A percentile compares a stretch with the other conserved stretches of the same genome.
phyloP scores from a whole-genome alignment of 2,113 vertebrate species.

The Rutilus rutilus region DNA sequence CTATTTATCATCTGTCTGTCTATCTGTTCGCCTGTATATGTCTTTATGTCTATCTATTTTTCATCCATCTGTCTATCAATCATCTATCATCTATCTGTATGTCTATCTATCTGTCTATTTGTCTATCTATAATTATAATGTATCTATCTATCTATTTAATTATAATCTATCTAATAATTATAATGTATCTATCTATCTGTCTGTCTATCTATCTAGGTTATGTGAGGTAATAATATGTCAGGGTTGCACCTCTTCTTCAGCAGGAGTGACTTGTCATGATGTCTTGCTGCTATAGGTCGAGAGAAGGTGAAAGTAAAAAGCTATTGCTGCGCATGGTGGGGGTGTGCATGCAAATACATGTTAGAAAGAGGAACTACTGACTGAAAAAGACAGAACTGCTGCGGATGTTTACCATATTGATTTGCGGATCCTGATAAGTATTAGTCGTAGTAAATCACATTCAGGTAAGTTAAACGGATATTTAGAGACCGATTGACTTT shows the following conservation, averaged over 20 bases:
- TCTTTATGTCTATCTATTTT: too few relatives aligned
- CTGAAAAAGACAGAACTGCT: not conserved
- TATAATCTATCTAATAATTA: too few relatives aligned
- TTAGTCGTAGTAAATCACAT: not conserved
- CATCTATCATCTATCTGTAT: too few relatives aligned
- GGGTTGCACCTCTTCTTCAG: not conserved
- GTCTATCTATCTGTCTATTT: too few relatives aligned
- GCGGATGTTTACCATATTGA: constrained; percentile 4
- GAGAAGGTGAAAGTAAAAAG: constrained; percentile 50
- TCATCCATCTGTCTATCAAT: too few relatives aligned
- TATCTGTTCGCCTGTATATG: too few relatives aligned
- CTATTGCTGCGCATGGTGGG: not conserved
- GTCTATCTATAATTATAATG: too few relatives aligned
- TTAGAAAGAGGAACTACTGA: constrained; percentile 55
- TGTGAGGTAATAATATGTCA: not conserved
- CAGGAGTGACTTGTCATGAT: not conserved
- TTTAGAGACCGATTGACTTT: not conserved
- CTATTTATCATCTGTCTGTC: too few relatives aligned
- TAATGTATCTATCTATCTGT: too few relatives aligned
- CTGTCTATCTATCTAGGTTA: too few relatives aligned
- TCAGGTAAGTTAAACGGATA: not conserved
- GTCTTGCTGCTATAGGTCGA: constrained; percentile 32
- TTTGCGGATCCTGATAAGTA: not conserved
- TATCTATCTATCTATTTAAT: too few relatives aligned
- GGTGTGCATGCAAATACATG: constrained; percentile 62